phyloP scores from a whole-genome alignment of 1,140 invertebrate species.

The Propsilocerus akamusi region DNA sequence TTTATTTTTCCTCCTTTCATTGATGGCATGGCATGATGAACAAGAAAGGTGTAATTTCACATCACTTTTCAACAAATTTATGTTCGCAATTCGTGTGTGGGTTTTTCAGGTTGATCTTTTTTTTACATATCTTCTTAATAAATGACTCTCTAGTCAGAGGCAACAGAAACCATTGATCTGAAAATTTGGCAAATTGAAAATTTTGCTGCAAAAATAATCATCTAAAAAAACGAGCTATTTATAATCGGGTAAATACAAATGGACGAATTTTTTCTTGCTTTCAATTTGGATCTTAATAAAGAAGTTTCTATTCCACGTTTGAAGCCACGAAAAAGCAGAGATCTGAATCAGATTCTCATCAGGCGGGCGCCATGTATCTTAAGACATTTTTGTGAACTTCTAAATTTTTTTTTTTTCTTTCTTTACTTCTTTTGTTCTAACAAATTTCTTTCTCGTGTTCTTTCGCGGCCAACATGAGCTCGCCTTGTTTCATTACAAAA shows the following conservation, averaged over 20 bases:
- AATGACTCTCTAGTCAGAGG: too few species aligned
- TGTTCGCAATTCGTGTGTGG: not conserved
- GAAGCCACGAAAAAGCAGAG: not conserved
- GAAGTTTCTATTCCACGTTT: slow-evolving; percentile 2
- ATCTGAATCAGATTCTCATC: not conserved
- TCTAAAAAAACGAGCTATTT: too few species aligned
- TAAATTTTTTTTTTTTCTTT: not conserved
- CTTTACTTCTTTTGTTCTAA: not conserved
- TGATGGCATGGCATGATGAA: too few species aligned
- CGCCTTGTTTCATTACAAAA: not conserved
- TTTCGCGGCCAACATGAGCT: not conserved
- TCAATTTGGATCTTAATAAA: not conserved
- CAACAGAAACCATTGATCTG: too few species aligned
- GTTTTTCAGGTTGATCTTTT: not conserved
- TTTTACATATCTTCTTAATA: not conserved
- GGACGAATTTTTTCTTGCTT: not conserved
- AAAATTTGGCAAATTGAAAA: too few species aligned
- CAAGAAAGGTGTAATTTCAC: slow-evolving; percentile 1
- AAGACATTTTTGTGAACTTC: too few species aligned
- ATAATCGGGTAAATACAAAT: not conserved
- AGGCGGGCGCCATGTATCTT: not conserved
- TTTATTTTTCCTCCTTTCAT: too few species aligned
- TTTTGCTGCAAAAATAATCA: too few species aligned
- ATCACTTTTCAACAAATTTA: slow-evolving; percentile 3
- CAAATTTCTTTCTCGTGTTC: not conserved